Percentiles rank a stretch among this genome's conserved stretches.
Conservation (phyloP, 37 sponge, comb jelly and placozoan genomes). For the Halisarca cf. caerulea region DNA sequence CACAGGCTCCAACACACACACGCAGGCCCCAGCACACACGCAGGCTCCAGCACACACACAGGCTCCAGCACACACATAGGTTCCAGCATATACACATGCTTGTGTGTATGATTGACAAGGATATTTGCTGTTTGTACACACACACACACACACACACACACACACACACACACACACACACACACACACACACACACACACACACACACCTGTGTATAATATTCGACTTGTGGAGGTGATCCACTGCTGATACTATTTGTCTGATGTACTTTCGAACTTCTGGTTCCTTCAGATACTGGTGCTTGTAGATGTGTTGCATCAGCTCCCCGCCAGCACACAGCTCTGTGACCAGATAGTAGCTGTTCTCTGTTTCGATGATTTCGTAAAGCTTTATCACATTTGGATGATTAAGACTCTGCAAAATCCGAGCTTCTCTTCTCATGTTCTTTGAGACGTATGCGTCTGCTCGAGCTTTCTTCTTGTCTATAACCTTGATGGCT, state of each 20-base stretch:
- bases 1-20: too few relatives aligned
- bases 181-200: neutral
- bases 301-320: constrained; percentile 90
- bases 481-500: constrained; percentile 96
- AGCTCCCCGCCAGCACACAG: constrained; percentile 89
- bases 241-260: constrained; percentile 95
- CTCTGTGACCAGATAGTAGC: constrained; percentile 93
- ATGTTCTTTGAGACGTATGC: constrained; percentile 87
- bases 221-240: constrained; percentile 89
- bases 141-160: too few relatives aligned
- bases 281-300: constrained; percentile 63
- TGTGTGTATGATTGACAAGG: too few relatives aligned
- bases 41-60: too few relatives aligned
- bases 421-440: constrained; percentile 86
- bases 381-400: constrained; percentile 91
- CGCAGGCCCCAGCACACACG: too few relatives aligned
- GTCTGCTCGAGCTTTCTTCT: constrained; percentile 80
- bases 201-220: constrained; percentile 87
- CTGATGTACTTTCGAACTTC: constrained; percentile 89
- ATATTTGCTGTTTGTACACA: too few relatives aligned
- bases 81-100: too few relatives aligned
- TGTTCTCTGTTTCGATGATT: constrained; percentile 96
- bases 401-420: constrained; percentile 84
- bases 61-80: too few relatives aligned
- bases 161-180: too few relatives aligned